Base-by-base conservation (phyloP, 30 jellyfish, hydroid and myxozoan species). In the Turritopsis dohrnii region DNA sequence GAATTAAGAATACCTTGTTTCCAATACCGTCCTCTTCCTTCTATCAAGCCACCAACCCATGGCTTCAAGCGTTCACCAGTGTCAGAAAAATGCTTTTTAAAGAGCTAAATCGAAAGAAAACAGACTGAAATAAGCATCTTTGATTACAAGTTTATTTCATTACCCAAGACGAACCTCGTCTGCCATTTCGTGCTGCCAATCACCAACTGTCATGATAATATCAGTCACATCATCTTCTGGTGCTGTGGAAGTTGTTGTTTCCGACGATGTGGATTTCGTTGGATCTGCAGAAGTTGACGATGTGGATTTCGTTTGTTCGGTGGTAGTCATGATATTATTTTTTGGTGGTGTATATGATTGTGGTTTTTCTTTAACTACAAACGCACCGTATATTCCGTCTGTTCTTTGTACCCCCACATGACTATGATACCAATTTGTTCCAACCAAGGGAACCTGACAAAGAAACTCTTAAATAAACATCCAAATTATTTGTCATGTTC, bases 391-490 rank as follows among this genome's bases (percentile, higher is more conserved):
- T 5, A 89, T 94, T 19, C 98, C 98, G 54, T 92, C 87, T 28
- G 95, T 76, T 16, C 98, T 86, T 74, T 92, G 96, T 1, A 92
- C 91, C 28, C 96, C 93, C 52, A 87, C 96, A 75, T 92, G 98
- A 22, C 96, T 87, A 76, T 92, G 98, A 84, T 92, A 92, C 98
- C 98, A 92, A 69, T 53, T 84, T 81, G 98, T 92, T 27, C 96
- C 98, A 66, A 84, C 81, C 20, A 95, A 95, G 54, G 85, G 88
- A 16, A 95, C 98, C 98, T 92, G 52, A 41, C 13, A 13, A 41
- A 41, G 13, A 41, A 5, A 13, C 13, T 3, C 60, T 41, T 13
- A 41, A 41, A 41, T 41, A 13, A 41, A n/a, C n/a, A n/a, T n/a
- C n/a, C n/a, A n/a, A n/a, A n/a, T n/a, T n/a, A n/a, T n/a, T n/a